Conservation (phyloP, 2,797 vertebrate genomes). For the Urocyon cinereoargenteus region DNA sequence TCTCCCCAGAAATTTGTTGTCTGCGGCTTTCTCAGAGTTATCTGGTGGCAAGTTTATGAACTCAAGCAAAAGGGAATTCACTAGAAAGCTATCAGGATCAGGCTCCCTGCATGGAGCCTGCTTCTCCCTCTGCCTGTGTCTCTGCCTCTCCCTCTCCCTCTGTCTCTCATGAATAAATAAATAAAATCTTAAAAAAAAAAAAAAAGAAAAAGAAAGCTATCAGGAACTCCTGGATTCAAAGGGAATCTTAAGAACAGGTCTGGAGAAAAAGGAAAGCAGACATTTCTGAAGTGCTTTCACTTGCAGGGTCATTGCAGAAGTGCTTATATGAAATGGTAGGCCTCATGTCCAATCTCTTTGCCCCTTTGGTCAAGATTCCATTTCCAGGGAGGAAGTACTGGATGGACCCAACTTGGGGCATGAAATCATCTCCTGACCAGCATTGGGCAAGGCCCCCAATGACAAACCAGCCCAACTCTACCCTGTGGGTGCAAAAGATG, state of each 20-base stretch:
- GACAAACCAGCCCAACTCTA: background rate
- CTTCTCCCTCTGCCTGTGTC: no score
- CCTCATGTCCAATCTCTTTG: background rate
- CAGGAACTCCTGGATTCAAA: background rate
- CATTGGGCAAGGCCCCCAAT: background rate
- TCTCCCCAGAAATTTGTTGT: background rate
- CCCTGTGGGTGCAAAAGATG: background rate
- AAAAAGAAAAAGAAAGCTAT: background rate
- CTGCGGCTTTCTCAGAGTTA: background rate
- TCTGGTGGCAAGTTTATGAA: constrained; percentile 21
- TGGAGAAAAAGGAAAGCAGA: background rate
- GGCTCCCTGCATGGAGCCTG: no score
- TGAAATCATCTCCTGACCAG: background rate
- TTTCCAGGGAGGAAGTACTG: background rate
- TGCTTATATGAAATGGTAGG: background rate
- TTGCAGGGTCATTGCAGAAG: background rate
- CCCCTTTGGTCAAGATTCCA: background rate
- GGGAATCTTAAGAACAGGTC: background rate
- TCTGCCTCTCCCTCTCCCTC: no score
- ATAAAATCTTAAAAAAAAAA: no score
- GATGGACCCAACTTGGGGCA: background rate
- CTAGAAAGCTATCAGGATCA: background rate
- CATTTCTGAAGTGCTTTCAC: no score
- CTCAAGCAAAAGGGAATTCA: constrained; percentile 18
- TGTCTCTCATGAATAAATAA: no score